Evolutionary conservation across 2,797 vertebrate species (phyloP), one percentile per base, ranked within the genome.

Genomic region (Malacoraja senta): DNA sequence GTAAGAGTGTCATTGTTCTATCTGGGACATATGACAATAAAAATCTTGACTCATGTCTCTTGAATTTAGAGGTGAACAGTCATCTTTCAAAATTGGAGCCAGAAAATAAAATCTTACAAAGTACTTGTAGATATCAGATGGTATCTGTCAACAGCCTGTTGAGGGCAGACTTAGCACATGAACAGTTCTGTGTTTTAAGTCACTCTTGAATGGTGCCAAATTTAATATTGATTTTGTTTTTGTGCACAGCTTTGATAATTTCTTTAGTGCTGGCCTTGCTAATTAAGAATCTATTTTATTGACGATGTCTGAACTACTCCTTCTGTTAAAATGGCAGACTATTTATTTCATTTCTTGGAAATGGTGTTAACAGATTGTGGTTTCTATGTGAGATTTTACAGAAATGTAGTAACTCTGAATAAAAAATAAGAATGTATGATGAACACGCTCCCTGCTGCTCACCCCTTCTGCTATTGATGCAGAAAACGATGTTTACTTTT

Each of bases 161-260:
- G 90, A 71, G 71, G 90, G 90, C 90, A 92, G 90, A 26, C 90
- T 92, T 92, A 38, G 71, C 71, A 92, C 53, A n/a, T 92, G 90
- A 8, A 53, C 13, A 6, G 3, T 92, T 92, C 38, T n/a, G 72
- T 74, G 71, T 32, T 53, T n/a, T 35, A 74, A 74, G 38, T 53
- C 12, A 92, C 26, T 53, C 71, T 17, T 76, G 24, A 91, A 91
- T 63, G 58, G 26, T 86, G 58, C 58, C 26, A 86, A 63, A 86
- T 91, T 71, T 91, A 91, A 91, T 91, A 91, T 91, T 91, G 90
- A 76, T 92, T 53, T 90, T 53, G 8, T 35, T 74, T 92, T 92
- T 76, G 21, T 32, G 68, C 72, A 76, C 44, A 92, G 90, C 90
- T 92, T 92, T 72, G 90, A 53, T 71, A 74, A 74, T 92, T 92